Conservation (phyloP, 2,797 vertebrate genomes). For the Aphelocoma californica region DNA sequence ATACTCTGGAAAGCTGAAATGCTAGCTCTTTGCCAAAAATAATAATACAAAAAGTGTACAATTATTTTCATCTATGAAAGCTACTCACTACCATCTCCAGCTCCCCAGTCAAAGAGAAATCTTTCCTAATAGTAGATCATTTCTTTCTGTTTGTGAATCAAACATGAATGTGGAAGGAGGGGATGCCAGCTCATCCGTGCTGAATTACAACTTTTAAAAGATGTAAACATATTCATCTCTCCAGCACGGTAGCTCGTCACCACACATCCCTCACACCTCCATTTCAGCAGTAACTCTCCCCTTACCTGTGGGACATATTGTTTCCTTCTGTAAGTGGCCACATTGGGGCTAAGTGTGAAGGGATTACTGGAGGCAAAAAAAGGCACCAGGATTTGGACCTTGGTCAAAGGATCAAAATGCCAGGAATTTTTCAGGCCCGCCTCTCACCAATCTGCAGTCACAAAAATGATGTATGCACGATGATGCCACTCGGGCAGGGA, state of each 20-base stretch:
- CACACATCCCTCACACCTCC: background rate
- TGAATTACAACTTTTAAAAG: slow-evolving; percentile 71
- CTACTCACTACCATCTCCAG: slow-evolving; percentile 74
- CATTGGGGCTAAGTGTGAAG: background rate
- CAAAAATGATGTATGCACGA: background rate
- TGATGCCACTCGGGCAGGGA: background rate
- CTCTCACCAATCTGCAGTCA: background rate
- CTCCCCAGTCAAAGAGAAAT: slow-evolving; percentile 75
- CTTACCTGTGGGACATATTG: background rate
- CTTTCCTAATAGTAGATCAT: slow-evolving; percentile 73
- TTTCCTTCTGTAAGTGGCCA: background rate
- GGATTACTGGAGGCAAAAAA: background rate
- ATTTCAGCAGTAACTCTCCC: background rate
- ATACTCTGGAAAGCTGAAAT: slow-evolving; percentile 76
- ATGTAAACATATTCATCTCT: slow-evolving; percentile 75
- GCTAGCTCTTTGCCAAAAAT: slow-evolving; percentile 79
- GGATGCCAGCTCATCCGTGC: slow-evolving; percentile 57
- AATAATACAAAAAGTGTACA: slow-evolving; percentile 82
- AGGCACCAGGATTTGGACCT: background rate
- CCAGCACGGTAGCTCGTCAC: background rate
- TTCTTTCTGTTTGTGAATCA: slow-evolving; percentile 74
- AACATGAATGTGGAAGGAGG: slow-evolving; percentile 55
- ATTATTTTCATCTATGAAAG: slow-evolving; percentile 83
- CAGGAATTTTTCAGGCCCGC: background rate
- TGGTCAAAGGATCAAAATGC: background rate